A percentile compares a stretch with the other conserved stretches of the same genome.
phyloP scores from a whole-genome alignment of 2,113 vertebrate genomes.

The Catharus fuscescens region DNA sequence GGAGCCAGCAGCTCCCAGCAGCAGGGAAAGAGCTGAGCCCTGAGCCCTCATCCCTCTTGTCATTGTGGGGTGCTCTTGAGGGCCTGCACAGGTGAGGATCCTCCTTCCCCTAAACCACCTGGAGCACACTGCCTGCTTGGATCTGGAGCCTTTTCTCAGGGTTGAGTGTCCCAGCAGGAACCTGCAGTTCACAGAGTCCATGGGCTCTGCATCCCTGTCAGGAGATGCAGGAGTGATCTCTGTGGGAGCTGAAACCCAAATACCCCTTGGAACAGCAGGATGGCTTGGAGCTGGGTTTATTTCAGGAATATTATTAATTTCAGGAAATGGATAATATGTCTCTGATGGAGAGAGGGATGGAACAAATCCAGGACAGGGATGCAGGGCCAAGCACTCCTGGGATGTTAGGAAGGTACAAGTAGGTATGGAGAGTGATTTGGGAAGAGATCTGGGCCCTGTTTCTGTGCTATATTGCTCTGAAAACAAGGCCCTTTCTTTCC shows the following conservation, averaged over 20 bases:
- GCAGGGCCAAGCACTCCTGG: neutral
- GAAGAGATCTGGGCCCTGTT: neutral
- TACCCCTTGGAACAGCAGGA: neutral
- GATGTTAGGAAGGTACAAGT: neutral
- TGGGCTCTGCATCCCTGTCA: neutral
- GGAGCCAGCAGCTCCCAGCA: neutral
- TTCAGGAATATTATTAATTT: neutral
- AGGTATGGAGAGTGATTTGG: accelerated
- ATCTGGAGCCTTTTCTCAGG: neutral
- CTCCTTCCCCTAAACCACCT: neutral
- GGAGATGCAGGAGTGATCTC: neutral
- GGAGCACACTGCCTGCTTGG: neutral
- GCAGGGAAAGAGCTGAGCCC: neutral
- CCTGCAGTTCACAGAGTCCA: accelerated
- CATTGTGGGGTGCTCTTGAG: neutral
- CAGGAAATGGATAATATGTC: accelerated
- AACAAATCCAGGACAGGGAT: neutral
- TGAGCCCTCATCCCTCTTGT: accelerated
- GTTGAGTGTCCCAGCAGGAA: neutral
- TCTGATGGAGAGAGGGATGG: neutral
- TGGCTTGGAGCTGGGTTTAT: neutral
- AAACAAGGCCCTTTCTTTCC: neutral
- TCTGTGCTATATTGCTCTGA: neutral
- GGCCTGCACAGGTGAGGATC: neutral
- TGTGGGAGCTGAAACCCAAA: neutral